phyloP scores from a whole-genome alignment of 2,888 invertebrate species.

The Apodemia duryi region DNA sequence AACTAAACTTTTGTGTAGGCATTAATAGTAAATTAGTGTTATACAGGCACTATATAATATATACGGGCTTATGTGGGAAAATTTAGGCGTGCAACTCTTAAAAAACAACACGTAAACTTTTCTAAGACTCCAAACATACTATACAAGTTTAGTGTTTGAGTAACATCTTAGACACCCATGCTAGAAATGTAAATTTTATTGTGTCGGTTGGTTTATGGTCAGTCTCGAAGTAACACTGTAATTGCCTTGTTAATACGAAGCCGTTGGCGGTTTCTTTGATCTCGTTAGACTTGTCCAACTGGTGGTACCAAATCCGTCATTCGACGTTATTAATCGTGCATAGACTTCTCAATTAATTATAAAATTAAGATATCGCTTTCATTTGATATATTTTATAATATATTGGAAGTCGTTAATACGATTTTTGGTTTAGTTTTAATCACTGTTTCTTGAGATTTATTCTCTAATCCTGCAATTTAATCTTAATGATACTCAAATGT shows the following conservation, averaged over 20 bases:
- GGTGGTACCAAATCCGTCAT: constrained; percentile 59
- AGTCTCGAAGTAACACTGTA: constrained; percentile 51
- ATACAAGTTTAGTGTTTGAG: constrained; percentile 7
- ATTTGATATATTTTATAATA: constrained; percentile 56
- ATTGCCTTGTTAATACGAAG: constrained; percentile 73
- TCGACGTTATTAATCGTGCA: constrained; percentile 44
- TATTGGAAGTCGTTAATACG: constrained; percentile 45
- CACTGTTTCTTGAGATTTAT: constrained; percentile 41
- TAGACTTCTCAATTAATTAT: constrained; percentile 50
- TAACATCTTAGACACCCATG: constrained; percentile 20
- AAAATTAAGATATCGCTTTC: constrained; percentile 55
- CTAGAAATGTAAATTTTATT: constrained; percentile 49
- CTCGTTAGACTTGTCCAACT: constrained; percentile 54
- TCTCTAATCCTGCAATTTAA: constrained; percentile 30
- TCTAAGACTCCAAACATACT: not conserved
- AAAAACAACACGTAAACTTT: not conserved
- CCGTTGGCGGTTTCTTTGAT: constrained; percentile 63
- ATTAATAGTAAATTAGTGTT: not conserved
- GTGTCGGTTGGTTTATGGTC: constrained; percentile 43
- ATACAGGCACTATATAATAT: not conserved
- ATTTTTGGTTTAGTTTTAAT: constrained; percentile 34
- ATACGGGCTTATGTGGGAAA: not conserved
- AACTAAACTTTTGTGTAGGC: too few relatives aligned
- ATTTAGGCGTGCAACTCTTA: not conserved
- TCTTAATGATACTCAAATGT: not conserved